Percentiles rank a stretch among this genome's conserved stretches.
These are phyloP conservation scores for Strigamia crassipes DNA, from an alignment of 2,888 invertebrate species.

Conservation along the genomic window DNA sequence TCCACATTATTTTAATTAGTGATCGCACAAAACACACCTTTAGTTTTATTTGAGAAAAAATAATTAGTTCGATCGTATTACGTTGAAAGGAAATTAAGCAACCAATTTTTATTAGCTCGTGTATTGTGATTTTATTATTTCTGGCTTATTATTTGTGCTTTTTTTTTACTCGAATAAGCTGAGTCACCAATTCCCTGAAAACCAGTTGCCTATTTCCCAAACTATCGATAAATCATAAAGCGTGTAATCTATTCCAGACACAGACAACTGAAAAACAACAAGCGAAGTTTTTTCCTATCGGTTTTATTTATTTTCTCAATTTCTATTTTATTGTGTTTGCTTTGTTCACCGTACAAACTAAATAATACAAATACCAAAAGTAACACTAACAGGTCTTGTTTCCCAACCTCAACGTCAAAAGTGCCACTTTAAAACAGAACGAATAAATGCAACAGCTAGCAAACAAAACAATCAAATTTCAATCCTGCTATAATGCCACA, in stretches of 20 bases:
- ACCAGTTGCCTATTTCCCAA: not conserved
- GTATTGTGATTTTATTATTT: too few species aligned
- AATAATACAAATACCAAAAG: not conserved
- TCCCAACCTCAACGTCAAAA: not conserved
- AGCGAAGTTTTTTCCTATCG: not conserved
- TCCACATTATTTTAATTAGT: not conserved
- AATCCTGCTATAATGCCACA: not conserved
- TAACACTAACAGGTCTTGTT: not conserved
- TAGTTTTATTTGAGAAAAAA: too few species aligned
- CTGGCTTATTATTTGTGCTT: not conserved
- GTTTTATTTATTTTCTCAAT: slow-evolving; percentile 6
- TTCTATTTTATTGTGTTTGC: not conserved
- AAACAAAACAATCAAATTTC: not conserved
- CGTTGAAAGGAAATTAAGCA: too few species aligned
- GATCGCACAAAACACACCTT: too few species aligned
- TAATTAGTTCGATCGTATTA: too few species aligned
- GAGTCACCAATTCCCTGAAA: not conserved
- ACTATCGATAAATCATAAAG: slow-evolving; percentile 3
- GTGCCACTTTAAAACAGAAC: not conserved
- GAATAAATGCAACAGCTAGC: not conserved
- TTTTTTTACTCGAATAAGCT: not conserved
- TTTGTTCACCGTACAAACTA: not conserved
- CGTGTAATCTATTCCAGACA: not conserved
- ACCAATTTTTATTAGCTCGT: too few species aligned
- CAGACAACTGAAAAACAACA: not conserved